Conservation (phyloP, 2,113 vertebrate species). For the Rhabdornis inornatus region DNA sequence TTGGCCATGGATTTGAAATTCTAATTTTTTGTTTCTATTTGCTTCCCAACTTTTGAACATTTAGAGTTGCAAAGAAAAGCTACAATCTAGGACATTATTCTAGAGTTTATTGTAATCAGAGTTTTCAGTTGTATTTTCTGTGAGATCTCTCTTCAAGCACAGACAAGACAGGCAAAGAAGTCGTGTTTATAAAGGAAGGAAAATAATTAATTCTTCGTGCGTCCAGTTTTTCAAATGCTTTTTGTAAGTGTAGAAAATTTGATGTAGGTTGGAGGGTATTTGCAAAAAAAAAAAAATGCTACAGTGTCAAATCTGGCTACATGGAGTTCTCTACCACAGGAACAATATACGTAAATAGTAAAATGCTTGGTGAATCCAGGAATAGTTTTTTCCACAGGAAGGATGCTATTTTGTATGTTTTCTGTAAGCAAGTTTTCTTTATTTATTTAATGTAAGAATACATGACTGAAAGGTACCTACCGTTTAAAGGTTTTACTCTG, state of each 20-base stretch:
- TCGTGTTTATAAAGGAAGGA: neutral
- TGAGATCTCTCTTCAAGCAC: neutral
- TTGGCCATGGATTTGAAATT: neutral
- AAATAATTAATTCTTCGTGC: neutral
- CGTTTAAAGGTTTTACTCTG: neutral
- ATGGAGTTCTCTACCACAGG: neutral
- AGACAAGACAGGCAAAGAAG: neutral
- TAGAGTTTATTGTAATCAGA: neutral
- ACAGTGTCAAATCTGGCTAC: neutral
- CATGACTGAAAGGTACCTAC: neutral
- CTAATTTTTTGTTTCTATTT: neutral
- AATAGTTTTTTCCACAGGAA: neutral
- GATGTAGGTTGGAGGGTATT: neutral
- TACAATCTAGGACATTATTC: neutral
- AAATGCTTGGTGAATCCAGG: neutral
- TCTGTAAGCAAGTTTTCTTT: neutral
- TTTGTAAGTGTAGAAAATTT: neutral
- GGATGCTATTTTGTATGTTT: fast-evolving
- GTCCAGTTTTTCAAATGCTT: neutral
- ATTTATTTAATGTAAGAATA: neutral
- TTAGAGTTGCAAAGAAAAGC: neutral
- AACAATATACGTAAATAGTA: neutral
- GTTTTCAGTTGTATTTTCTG: neutral
- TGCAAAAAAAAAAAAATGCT: neutral
- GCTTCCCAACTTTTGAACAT: neutral